Base-by-base conservation (phyloP, 2,888 invertebrate species). In the Thecocarcelia acutangulata region DNA sequence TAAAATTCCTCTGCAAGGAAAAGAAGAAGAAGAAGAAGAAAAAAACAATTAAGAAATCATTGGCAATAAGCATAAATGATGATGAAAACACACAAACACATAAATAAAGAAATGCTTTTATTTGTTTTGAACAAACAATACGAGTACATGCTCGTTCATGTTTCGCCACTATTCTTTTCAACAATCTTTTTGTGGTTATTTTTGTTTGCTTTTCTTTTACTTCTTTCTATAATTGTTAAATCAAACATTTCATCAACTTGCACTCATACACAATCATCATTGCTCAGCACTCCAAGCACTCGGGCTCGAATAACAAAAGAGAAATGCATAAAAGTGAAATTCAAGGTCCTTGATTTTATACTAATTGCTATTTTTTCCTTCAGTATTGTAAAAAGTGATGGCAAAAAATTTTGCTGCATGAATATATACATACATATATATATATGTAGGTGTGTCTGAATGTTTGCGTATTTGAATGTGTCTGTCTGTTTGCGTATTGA, bases 1-100 rank as follows among this genome's bases (percentile, higher is more conserved):
- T 88, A 98, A 92, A 89, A 97, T 96, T 83, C 98, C 98, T 91
- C 97, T 97, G 94, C 82, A 94, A 93, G 89, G 87, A 33, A 24
- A 24, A 24, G 24, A 24, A 24, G 5, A 94, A 93, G 89, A 87
- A 33, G 5, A 24, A 24, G 24, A 24, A 24, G 5, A 5, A 33
- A 64, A 81, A 15, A 73, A 33, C 5, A 28, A 37, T 12, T 54
- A 68, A 72, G 12, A 50, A 17, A 42, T 52, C 9, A 68, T 75
- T 68, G 44, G 21, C 52, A 68, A 58, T 66, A 17, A 61, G 44
- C 37, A 75, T 48, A 56, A 78, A 56, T 58, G 56, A 19, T 40
- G 19, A 13, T 19, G 40, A 33, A 5, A 19, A 19, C 15, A 44
- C 17, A 54, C 24, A n/a, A 61, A 28, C 42, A 61, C 15, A n/a